Conservation (phyloP, 1,140 invertebrate species). For the Magallana ariakensis region DNA sequence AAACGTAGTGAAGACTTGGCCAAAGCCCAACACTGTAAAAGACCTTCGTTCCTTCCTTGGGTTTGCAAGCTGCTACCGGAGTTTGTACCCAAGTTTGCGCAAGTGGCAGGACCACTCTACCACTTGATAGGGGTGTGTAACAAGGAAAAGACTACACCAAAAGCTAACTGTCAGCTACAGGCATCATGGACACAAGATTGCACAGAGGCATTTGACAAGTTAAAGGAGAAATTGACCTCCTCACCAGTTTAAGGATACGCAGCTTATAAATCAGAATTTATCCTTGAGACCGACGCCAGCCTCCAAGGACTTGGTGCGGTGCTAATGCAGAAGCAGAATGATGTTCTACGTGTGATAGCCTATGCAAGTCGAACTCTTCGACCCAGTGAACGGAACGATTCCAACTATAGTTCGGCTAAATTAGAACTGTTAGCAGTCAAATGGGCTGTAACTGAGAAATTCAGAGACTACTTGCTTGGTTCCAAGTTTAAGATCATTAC, state of each 20-base stretch:
- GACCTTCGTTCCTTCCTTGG: conserved; percentile 68
- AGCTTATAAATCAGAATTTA: conserved; percentile 57
- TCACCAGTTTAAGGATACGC: conserved; percentile 60
- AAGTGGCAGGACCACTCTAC: conserved; percentile 46
- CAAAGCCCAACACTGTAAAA: conserved; percentile 66
- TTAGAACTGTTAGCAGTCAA: conserved; percentile 57
- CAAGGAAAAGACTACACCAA: conserved; percentile 9
- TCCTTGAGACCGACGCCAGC: conserved; percentile 66
- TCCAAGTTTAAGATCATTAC: conserved; percentile 52
- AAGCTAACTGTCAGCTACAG: conserved; percentile 17
- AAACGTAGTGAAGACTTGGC: conserved; percentile 67
- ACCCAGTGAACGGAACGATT: conserved; percentile 45
- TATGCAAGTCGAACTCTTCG: conserved; percentile 43
- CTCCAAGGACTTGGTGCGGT: conserved; percentile 59
- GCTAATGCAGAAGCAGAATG: conserved; percentile 60
- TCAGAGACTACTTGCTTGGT: conserved; percentile 53
- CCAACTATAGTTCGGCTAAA: conserved; percentile 55
- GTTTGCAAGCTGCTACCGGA: conserved; percentile 44
- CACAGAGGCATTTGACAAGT: conserved; percentile 49
- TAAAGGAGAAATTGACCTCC: conserved; percentile 46
- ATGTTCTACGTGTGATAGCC: background rate
- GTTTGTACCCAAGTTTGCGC: conserved; percentile 42
- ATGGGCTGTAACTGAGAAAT: conserved; percentile 61
- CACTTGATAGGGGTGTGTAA: conserved; percentile 16
- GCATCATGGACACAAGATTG: conserved; percentile 43